A percentile compares a stretch with the other conserved stretches of the same genome.
Conservation (phyloP, 2,113 vertebrate genomes). For the Hipposideros armiger region DNA sequence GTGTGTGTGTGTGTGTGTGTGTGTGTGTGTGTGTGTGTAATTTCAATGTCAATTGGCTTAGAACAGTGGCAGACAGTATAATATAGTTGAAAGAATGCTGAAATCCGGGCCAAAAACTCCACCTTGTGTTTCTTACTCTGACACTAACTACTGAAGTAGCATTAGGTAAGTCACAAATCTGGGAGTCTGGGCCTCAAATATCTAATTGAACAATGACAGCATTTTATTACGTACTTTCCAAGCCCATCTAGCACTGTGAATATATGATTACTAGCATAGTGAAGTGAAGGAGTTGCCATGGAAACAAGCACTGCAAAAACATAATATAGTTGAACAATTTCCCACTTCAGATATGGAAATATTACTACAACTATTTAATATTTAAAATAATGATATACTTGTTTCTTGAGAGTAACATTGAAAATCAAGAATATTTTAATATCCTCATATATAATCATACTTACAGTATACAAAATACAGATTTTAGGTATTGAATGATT, state of each 20-base stretch:
- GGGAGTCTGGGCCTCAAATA: not conserved
- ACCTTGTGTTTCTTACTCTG: not conserved
- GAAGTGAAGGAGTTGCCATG: slow-evolving; percentile 47
- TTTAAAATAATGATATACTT: slow-evolving; percentile 48
- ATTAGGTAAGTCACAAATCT: not conserved
- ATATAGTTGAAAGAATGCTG: not conserved
- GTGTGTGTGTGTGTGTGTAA: not conserved
- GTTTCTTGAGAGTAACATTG: slow-evolving; percentile 27
- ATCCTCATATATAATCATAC: not conserved
- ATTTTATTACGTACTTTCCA: not conserved
- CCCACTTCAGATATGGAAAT: slow-evolving; percentile 43
- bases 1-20: not conserved
- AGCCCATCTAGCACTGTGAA: not conserved
- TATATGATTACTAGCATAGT: not conserved
- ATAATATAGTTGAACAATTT: not conserved
- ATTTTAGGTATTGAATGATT: not conserved
- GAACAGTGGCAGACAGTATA: not conserved
- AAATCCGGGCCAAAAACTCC: not conserved
- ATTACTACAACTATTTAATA: not conserved
- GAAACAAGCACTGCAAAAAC: slow-evolving; percentile 6
- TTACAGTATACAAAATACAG: not conserved
- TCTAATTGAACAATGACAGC: not conserved
- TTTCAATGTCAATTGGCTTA: not conserved
- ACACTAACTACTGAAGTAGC: not conserved
- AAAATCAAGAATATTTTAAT: slow-evolving; percentile 18